phyloP scores from a whole-genome alignment of 2,113 vertebrate species.

The Tringa solitaria region DNA sequence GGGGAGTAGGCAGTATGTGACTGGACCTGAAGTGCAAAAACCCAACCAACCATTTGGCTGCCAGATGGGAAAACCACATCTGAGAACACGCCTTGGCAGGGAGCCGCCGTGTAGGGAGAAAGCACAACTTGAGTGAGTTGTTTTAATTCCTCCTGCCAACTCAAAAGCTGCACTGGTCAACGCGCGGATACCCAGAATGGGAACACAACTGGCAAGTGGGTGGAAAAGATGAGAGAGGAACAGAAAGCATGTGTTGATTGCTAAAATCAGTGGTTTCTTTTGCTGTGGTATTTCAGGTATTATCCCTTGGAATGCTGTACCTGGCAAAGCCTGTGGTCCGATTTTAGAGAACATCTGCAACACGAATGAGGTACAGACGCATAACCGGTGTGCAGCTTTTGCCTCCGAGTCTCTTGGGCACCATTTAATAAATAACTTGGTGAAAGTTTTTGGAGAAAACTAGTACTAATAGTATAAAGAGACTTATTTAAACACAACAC shows the following conservation, averaged over 20 bases:
- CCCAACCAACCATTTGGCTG: slow-evolving; percentile 37
- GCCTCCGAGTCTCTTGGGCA: background rate
- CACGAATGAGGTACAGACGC: slow-evolving; percentile 84
- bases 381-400: background rate
- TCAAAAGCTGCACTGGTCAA: slow-evolving; percentile 24
- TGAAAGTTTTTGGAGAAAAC: background rate
- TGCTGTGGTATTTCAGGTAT: slow-evolving; percentile 81
- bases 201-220: slow-evolving; percentile 43
- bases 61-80: slow-evolving; percentile 59
- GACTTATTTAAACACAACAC: background rate
- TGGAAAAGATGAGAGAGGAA: background rate
- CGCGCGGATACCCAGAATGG: background rate
- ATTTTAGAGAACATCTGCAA: slow-evolving; percentile 89
- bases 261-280: slow-evolving; percentile 7
- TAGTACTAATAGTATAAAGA: background rate
- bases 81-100: slow-evolving; percentile 47
- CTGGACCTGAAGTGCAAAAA: slow-evolving; percentile 25
- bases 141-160: slow-evolving; percentile 6
- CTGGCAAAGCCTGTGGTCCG: slow-evolving; percentile 90
- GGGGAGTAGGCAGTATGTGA: background rate
- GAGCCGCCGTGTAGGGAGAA: background rate
- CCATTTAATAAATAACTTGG: background rate
- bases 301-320: slow-evolving; percentile 93
- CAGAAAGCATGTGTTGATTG: background rate
- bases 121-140: background rate